Evolutionary conservation across 2,113 vertebrate species (phyloP), one percentile per base, ranked within the genome.

Genomic region (Ailurus styani): DNA sequence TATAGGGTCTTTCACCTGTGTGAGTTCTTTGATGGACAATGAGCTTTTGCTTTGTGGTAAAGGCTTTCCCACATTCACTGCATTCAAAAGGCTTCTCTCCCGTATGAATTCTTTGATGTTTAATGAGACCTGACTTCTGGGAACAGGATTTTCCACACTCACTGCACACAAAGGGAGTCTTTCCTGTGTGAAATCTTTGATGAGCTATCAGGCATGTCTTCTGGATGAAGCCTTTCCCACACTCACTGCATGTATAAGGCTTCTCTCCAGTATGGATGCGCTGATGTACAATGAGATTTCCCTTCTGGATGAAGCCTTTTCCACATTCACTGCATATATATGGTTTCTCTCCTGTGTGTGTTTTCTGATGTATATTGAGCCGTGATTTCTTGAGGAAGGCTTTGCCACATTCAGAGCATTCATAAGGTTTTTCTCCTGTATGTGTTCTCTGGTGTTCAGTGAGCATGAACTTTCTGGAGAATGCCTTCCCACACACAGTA

Each of bases 31-130:
- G 86, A 90, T 97, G 97, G 42, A 96, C 66, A 31, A 64, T 47
- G 47, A 90, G 66, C 21, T 95, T 62, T 45, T 90, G 50, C 78
- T 73, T 90, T 42, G 55, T 75, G 7, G 57, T 20, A 31, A 90
- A 95, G 45, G n/a, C 77, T 91, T 97, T 97, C 79, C 89, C 94
- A 94, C 97, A 97, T 3, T 97, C 96, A 27, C 55, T 83, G 42
- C 98, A 98, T n/a, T 90, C 78, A 84, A 96, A 98, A 23, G 96
- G 97, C 52, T 95, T 97, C 87, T 98, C 97, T 18, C 84, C 97
- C 0, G 93, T 97, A 82, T 97, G 96, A 40, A 93, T 97, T 60
- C 75, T 95, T 54, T 94, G 89, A 68, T 97, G 95, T 34, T 87
- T 94, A 91, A 91, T 95, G 75, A 97, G 83, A 62, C 94, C 91